Evolutionary conservation across 1,140 invertebrate genomes (phyloP).

Genomic region (Scaptomyza hsui): DNA sequence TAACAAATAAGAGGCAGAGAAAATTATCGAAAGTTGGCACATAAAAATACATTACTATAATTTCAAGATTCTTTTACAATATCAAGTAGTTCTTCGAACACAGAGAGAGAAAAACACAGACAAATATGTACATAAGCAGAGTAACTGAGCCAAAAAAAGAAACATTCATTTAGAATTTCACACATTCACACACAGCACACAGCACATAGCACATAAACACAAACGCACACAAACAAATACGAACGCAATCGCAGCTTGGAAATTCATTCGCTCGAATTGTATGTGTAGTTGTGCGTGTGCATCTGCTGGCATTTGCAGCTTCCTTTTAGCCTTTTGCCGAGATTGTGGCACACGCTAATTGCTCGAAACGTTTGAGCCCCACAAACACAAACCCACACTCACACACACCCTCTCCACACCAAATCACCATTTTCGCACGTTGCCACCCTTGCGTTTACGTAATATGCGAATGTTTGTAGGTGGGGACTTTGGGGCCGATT

Average conservation of each 20-base stretch:
- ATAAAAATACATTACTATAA: too few species aligned
- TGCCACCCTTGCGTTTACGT: constrained; percentile 43
- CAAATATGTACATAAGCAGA: neutral
- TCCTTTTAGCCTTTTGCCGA: constrained; percentile 64
- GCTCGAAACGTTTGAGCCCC: constrained; percentile 59
- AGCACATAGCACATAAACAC: too few species aligned
- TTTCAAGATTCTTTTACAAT: neutral
- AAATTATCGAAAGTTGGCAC: neutral
- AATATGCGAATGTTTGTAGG: constrained; percentile 20
- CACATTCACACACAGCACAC: neutral
- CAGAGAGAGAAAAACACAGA: neutral
- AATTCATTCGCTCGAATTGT: constrained; percentile 61
- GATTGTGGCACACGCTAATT: constrained; percentile 79
- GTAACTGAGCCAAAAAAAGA: neutral
- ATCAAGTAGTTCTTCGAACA: neutral
- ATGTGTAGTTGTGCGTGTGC: constrained; percentile 37
- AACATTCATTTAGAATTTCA: constrained; percentile 13
- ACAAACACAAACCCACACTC: neutral
- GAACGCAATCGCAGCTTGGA: constrained; percentile 4
- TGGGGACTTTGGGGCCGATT: constrained; percentile 4
- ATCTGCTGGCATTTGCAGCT: constrained; percentile 57
- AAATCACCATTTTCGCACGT: constrained; percentile 50
- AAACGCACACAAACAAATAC: neutral
- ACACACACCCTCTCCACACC: neutral
- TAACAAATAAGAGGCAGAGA: neutral